Evolutionary conservation across 2,113 vertebrate genomes (phyloP), one percentile per base, ranked within the genome.

Genomic region (Narcine bancroftii): DNA sequence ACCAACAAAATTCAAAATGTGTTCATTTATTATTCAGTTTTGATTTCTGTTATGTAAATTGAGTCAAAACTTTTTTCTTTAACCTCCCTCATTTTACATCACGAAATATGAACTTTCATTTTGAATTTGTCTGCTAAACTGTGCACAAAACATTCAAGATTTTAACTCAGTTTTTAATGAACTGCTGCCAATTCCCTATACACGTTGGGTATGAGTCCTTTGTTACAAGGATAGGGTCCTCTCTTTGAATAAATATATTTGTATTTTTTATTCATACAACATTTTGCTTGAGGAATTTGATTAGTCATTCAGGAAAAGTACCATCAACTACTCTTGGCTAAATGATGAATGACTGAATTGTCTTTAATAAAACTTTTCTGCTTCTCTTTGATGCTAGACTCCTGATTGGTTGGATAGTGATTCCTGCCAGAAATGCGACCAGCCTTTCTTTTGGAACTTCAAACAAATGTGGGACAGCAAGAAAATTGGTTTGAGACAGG

Each of bases 381-480:
- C 63, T 69, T n/a, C 81, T 60, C 21, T 87, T 87, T 63, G 50
- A 56, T 56, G 17, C 42, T 95, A 99, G 98, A 99, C 99, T 11
- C 99, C 99, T 0, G 98, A 99, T 77, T 99, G 99, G 99, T 92
- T 99, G 93, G 99, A 99, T 95, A 99, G 99, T 39, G 99, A 99
- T 93, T 99, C 98, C 71, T 99, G 99, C 95, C 99, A 99, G 94
- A 99, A 97, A 94, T 99, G 99, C 94, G 97, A 99, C 93, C 98
- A 99, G 95, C 99, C 99, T 72, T 99, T 99, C 94, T 99, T 99
- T 95, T 99, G 99, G 99, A 99, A 99, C 95, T 99, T 99, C 96
- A 99, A 99, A 95, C 99, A 99, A 94, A 99, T 99, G 99, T 99
- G 98, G 98, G 98, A 99, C 96, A 97, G 95, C 93, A 99, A 99